Conservation (phyloP, 2,888 invertebrate genomes). For the Allolobophora icterica region DNA sequence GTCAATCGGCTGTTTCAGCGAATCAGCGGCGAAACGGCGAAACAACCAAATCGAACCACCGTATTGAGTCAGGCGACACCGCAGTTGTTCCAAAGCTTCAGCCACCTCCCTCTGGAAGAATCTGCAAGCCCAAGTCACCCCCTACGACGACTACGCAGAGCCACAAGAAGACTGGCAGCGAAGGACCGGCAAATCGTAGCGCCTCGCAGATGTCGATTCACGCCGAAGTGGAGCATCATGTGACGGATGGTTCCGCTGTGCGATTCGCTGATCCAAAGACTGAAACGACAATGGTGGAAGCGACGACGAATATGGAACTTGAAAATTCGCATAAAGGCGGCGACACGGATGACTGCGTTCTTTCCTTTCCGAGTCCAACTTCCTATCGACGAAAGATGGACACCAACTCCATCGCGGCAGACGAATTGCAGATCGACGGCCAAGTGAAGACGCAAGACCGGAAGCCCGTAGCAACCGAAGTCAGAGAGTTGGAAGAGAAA, state of each 20-base stretch:
- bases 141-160: neutral
- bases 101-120: slow-evolving; percentile 27
- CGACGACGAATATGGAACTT: neutral
- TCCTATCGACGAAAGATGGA: slow-evolving; percentile 24
- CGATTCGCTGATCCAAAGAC: neutral
- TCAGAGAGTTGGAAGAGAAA: neutral
- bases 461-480: neutral
- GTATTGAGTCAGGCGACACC: neutral
- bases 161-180: neutral
- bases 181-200: neutral
- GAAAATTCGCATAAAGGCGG: neutral
- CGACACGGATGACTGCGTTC: slow-evolving; percentile 29
- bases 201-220: neutral
- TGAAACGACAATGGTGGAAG: neutral
- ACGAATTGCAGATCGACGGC: neutral
- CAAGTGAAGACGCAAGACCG: neutral
- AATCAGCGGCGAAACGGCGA: neutral
- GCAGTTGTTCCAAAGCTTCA: slow-evolving; percentile 31
- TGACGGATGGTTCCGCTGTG: neutral
- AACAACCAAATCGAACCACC: neutral
- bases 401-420: neutral
- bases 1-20: slow-evolving; percentile 27
- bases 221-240: neutral
- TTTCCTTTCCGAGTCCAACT: slow-evolving; percentile 38
- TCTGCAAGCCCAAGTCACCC: slow-evolving; percentile 21